Evolutionary conservation across 92 coral and sea anemone species (phyloP).

Genomic region (Heliopora coerulea): DNA sequence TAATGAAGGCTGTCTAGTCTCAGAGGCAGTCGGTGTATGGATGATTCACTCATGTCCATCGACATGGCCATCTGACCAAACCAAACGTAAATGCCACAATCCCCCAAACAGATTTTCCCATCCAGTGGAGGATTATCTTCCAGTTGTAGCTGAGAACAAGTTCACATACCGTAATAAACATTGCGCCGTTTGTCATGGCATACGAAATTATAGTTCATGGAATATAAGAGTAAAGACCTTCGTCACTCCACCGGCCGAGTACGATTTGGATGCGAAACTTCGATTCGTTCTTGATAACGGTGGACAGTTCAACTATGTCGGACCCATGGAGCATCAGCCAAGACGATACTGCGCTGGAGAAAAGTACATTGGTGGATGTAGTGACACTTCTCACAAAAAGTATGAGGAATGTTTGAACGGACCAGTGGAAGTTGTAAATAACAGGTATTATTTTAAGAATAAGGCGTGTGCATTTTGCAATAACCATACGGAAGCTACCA

Average conservation of each 20-base stretch:
- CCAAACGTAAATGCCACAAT: neutral
- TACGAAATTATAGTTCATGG: neutral
- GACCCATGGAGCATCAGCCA: neutral
- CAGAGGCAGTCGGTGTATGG: conserved; percentile 11
- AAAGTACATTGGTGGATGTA: neutral
- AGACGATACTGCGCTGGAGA: neutral
- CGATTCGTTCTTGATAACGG: conserved; percentile 1
- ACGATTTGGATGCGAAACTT: neutral
- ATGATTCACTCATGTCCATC: neutral
- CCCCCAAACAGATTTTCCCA: conserved; percentile 8
- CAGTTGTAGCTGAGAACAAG: neutral
- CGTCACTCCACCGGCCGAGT: neutral
- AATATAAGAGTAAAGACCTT: neutral
- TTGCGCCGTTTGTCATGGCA: conserved; percentile 20
- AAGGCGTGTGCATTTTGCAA: conserved; percentile 13
- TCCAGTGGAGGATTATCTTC: conserved; percentile 14
- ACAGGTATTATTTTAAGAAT: conserved; percentile 11
- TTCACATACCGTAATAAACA: conserved; percentile 6
- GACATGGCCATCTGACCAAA: conserved; percentile 1
- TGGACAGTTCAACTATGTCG: neutral
- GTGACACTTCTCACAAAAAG: neutral
- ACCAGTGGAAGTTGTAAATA: neutral
- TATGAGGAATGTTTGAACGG: conserved; percentile 12
- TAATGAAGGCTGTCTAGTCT: neutral
- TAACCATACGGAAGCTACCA: neutral